A percentile compares a stretch with the other conserved stretches of the same genome.
These are phyloP conservation scores for Leptarthrus brevirostris DNA, from an alignment of 2,888 invertebrate genomes.

Conservation along the genomic window DNA sequence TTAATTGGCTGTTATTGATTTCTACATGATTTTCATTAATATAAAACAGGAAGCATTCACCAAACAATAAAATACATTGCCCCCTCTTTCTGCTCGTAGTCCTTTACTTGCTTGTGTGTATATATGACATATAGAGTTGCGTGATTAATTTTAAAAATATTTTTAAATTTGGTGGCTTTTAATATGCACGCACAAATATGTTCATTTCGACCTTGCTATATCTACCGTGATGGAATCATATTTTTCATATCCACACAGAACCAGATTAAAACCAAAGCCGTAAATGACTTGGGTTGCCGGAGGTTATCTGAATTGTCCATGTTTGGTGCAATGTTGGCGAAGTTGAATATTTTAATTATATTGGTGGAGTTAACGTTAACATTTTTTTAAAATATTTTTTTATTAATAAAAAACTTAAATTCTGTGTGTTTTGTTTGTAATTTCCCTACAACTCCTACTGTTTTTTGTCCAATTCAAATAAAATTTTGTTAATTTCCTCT, in stretches of 20 bases:
- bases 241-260: background rate
- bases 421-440: too few relatives aligned
- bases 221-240: background rate
- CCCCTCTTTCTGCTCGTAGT: background rate
- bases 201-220: background rate
- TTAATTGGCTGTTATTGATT: slow-evolving; percentile 39
- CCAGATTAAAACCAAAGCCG: slow-evolving; percentile 7
- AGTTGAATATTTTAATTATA: background rate
- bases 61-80: slow-evolving; percentile 11
- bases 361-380: too few relatives aligned
- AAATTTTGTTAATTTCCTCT: too few relatives aligned
- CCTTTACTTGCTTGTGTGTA: background rate
- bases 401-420: too few relatives aligned
- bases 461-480: too few relatives aligned
- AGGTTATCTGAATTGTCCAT: background rate
- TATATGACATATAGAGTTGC: slow-evolving; percentile 8
- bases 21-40: slow-evolving; percentile 38
- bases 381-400: too few relatives aligned
- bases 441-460: too few relatives aligned
- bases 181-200: background rate
- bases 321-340: background rate
- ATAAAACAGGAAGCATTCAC: slow-evolving; percentile 27
- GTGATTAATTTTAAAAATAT: slow-evolving; percentile 29
- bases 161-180: background rate
- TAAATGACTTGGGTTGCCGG: background rate